phyloP scores from a whole-genome alignment of 2,797 vertebrate species.

The Micrastur ruficollis region DNA sequence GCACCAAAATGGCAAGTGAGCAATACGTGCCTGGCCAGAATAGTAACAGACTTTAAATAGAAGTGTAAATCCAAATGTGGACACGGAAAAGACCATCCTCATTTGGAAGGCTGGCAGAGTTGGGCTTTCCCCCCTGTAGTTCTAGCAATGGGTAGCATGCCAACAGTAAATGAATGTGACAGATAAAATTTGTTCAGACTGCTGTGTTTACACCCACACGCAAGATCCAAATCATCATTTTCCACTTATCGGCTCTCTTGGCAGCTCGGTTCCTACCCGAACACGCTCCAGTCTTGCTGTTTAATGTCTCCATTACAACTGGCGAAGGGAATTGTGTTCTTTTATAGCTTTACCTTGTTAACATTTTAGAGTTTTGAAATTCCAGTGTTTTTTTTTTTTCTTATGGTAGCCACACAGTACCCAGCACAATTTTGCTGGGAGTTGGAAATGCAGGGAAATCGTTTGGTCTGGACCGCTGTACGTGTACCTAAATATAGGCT shows the following conservation, averaged over 20 bases:
- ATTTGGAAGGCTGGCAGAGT: conserved; percentile 39
- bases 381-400: not conserved
- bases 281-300: conserved; percentile 52
- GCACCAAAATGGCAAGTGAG: not conserved
- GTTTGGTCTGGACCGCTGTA: not conserved
- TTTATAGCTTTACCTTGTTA: conserved; percentile 53
- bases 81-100: conserved; percentile 28
- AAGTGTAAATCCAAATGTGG: not conserved
- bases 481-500: not conserved
- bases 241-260: conserved; percentile 58
- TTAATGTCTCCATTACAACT: conserved; percentile 58
- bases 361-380: conserved; percentile 3
- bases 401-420: not conserved
- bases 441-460: not conserved
- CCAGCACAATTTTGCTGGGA: not conserved
- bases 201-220: conserved; percentile 66
- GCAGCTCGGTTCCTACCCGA: conserved; percentile 38
- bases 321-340: conserved; percentile 49
- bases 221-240: conserved; percentile 50
- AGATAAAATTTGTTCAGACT: conserved; percentile 61
- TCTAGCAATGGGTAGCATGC: conserved; percentile 5
- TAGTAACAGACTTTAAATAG: not conserved
- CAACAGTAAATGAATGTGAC: conserved; percentile 56
- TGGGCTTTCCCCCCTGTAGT: not conserved
- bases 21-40: not conserved